phyloP scores from a whole-genome alignment of 1,140 invertebrate species.

The Cotesia glomerata region DNA sequence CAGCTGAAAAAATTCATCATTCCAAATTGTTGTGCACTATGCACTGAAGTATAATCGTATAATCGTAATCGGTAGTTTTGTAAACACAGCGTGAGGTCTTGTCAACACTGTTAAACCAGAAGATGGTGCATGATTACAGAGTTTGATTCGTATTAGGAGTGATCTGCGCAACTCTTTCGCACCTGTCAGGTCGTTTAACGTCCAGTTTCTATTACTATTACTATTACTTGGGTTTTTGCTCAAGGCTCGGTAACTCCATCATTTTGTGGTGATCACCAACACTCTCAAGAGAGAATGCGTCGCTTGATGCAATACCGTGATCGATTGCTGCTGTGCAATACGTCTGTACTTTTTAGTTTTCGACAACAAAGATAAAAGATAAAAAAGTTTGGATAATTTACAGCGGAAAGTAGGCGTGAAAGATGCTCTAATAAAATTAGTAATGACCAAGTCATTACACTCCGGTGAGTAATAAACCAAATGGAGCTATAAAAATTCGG shows the following conservation, averaged over 20 bases:
- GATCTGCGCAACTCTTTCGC: slow-evolving; percentile 16
- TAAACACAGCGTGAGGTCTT: not conserved
- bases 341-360: too few species aligned
- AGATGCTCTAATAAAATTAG: too few species aligned
- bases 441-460: too few species aligned
- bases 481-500: too few species aligned
- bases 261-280: not conserved
- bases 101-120: not conserved
- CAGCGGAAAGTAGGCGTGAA: too few species aligned
- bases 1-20: too few species aligned
- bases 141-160: slow-evolving; percentile 4
- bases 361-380: not conserved
- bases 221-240: slow-evolving; percentile 8
- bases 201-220: not conserved
- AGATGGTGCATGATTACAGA: not conserved
- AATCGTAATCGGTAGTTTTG: not conserved
- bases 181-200: slow-evolving; percentile 14
- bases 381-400: not conserved
- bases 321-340: not conserved
- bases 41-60: not conserved
- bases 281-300: not conserved
- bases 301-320: not conserved
- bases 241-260: not conserved
- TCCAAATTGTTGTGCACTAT: too few species aligned
- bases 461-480: too few species aligned